Percentiles rank a stretch among this genome's conserved stretches.
Evolutionary conservation across 2,888 invertebrate species (phyloP).

Genomic region (Melieria crassipennis): DNA sequence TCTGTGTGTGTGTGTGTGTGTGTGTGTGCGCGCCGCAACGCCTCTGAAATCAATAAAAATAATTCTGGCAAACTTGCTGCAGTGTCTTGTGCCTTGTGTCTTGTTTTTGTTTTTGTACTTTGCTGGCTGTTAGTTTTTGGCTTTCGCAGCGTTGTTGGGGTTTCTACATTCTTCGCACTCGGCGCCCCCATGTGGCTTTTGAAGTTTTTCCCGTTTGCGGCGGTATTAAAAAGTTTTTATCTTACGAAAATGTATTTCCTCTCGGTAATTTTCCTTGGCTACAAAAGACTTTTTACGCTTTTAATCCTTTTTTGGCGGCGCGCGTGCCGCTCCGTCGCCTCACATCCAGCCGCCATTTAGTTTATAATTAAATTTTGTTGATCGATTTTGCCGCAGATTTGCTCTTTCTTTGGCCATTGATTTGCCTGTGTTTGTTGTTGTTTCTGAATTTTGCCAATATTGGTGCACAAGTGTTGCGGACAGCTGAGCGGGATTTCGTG

Average conservation of each 20-base stretch:
- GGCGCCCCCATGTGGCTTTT: constrained; percentile 20
- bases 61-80: constrained; percentile 31
- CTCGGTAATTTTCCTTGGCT: constrained; percentile 19
- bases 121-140: constrained; percentile 9
- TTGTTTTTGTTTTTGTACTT: neutral
- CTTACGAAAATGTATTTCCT: neutral
- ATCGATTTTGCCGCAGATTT: constrained; percentile 11
- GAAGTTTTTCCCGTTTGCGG: constrained; percentile 19
- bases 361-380: constrained; percentile 31
- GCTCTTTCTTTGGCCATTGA: no score
- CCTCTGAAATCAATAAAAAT: constrained; percentile 43
- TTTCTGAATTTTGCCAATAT: no score
- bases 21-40: constrained; percentile 25
- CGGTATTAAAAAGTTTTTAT: constrained; percentile 16
- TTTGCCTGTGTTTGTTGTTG: no score
- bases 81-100: constrained; percentile 11
- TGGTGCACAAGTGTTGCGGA: no score
- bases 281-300: constrained; percentile 21
- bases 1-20: neutral
- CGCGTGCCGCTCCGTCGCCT: neutral
- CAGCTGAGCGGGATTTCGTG: neutral
- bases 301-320: constrained; percentile 16
- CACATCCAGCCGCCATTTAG: constrained; percentile 17
- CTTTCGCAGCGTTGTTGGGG: neutral
- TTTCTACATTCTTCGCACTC: constrained; percentile 5